Evolutionary conservation across 2,888 invertebrate genomes (phyloP).

Genomic region (Podotricha telesiphe): DNA sequence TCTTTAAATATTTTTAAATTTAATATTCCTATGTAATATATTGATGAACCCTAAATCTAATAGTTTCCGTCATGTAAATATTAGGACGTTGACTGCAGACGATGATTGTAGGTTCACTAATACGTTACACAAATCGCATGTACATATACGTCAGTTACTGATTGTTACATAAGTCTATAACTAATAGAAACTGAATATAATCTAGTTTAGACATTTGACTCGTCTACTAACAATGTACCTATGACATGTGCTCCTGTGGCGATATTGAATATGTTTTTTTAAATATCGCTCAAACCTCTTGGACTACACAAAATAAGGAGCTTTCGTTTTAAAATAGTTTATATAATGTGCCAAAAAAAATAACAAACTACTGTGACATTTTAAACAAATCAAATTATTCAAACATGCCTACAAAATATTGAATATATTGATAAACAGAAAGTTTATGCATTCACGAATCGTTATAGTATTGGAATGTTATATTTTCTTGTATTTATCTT

Average conservation of each 20-base stretch:
- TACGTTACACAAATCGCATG: no score
- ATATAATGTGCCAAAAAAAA: neutral
- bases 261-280: neutral
- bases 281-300: neutral
- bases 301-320: neutral
- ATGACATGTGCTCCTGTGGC: no score
- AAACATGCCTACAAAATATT: neutral
- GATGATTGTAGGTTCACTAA: neutral
- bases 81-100: neutral
- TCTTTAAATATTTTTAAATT: no score
- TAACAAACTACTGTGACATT: neutral
- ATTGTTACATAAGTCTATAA: neutral
- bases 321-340: no score
- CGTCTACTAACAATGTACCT: no score
- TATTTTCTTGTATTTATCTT: conserved; percentile 14
- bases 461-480: conserved; percentile 7
- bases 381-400: neutral
- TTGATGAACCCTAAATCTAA: neutral
- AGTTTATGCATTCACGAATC: conserved; percentile 3
- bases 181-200: neutral
- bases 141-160: neutral
- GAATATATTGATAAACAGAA: conserved; percentile 12
- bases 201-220: neutral
- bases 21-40: neutral
- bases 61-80: neutral